Evolutionary conservation across 2,113 vertebrate genomes (phyloP), one percentile per base, ranked within the genome.

Genomic region (Colossoma macropomum): DNA sequence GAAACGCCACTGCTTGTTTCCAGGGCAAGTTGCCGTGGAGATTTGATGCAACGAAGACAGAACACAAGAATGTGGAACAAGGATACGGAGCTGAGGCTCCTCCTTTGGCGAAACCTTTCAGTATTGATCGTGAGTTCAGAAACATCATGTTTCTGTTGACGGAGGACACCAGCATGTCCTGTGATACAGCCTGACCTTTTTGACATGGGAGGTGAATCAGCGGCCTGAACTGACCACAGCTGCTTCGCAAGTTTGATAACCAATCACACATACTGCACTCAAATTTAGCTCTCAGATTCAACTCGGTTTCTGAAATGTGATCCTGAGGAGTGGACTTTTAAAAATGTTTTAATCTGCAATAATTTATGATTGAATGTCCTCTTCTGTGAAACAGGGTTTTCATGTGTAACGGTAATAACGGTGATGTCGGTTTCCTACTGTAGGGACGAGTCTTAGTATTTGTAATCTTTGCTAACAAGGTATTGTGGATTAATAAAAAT

Each of bases 381-480:
- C 19, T 63, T 34, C 19, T 80, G 48, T 56, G 48, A 62, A 48
- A 50, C 30, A 17, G 27, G 59, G 52, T 28, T 50, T 78, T 13
- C n/a, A 30, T 52, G 65, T 17, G 11, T 12, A 21, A 65, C 16
- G 66, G 16, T 60, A 27, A 79, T 38, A 79, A 69, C 63, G 19
- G 28, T 52, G 66, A 1, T 63, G 76, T 13, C 71, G 60, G 60
- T 19, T 27, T 66, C 41, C 54, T 38, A 15, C 65, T 28, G 41
- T 30, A 69, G 1, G 4, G 17, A n/a, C 41, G 12, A 27, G n/a
- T 81, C 60, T 68, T 74, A 78, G 66, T n/a, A 50, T 63, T 79
- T 82, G 45, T 78, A 73, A 28, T 60, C n/a, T 50, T 65, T 54
- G 56, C 69, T 83, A 80, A 77, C 74, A 73, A 69, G 0, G 10